Evolutionary conservation across 2,888 invertebrate species (phyloP).

Genomic region (Flexamia atlantica): DNA sequence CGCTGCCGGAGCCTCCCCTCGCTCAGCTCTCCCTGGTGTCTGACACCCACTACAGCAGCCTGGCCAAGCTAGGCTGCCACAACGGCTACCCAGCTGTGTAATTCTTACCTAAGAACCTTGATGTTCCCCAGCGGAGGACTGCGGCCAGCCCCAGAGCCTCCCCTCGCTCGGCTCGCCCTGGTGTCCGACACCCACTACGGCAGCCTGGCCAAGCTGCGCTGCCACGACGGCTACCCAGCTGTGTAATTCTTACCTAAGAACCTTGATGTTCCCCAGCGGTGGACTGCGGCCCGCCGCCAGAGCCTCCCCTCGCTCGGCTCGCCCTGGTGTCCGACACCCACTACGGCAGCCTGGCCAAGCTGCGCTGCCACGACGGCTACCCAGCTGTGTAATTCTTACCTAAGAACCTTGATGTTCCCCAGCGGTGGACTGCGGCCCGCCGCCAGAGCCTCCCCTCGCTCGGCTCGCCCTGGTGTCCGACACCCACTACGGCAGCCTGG

Average conservation of each 20-base stretch:
- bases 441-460: slow-evolving; percentile 73
- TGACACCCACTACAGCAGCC: slow-evolving; percentile 72
- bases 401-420: neutral
- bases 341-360: slow-evolving; percentile 74
- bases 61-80: slow-evolving; percentile 75
- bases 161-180: slow-evolving; percentile 71
- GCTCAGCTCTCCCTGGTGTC: slow-evolving; percentile 68
- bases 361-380: slow-evolving; percentile 76
- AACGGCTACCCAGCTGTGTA: slow-evolving; percentile 75
- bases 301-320: slow-evolving; percentile 72
- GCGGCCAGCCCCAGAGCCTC: slow-evolving; percentile 73
- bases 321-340: slow-evolving; percentile 33
- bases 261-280: too few relatives aligned
- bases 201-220: slow-evolving; percentile 75
- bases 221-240: slow-evolving; percentile 76
- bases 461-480: slow-evolving; percentile 41
- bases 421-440: slow-evolving; percentile 74
- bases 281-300: slow-evolving; percentile 73
- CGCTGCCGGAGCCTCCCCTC: slow-evolving; percentile 73
- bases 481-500: slow-evolving; percentile 73
- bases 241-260: too few relatives aligned
- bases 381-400: too few relatives aligned
- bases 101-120: neutral
- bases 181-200: slow-evolving; percentile 70
- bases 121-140: slow-evolving; percentile 73